phyloP scores from a whole-genome alignment of 2,113 vertebrate genomes.

The Phyllostomus hastatus region DNA sequence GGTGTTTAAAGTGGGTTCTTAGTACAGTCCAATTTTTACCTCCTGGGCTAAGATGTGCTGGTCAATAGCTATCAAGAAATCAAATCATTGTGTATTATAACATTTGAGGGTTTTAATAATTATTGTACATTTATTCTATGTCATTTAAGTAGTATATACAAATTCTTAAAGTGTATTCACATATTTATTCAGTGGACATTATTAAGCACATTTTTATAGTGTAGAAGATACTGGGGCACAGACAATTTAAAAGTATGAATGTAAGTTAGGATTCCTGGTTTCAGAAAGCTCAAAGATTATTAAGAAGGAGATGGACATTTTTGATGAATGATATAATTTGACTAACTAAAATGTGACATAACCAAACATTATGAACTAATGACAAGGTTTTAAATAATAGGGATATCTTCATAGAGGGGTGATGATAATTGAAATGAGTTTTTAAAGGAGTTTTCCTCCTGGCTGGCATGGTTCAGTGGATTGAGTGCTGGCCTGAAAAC shows the following conservation, averaged over 20 bases:
- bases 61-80: not conserved
- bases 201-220: not conserved
- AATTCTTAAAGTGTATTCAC: not conserved
- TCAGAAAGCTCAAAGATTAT: not conserved
- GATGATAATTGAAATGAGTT: not conserved
- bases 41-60: not conserved
- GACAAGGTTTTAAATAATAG: not conserved
- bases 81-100: not conserved
- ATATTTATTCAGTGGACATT: not conserved
- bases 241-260: not conserved
- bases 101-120: not conserved
- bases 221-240: not conserved
- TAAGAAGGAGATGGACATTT: not conserved
- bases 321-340: not conserved
- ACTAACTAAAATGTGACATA: not conserved
- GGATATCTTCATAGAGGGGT: not conserved
- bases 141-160: not conserved
- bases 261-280: not conserved
- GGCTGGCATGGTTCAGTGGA: too few species aligned
- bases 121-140: not conserved
- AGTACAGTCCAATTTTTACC: not conserved
- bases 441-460: not conserved
- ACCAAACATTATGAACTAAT: not conserved
- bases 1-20: constrained; percentile 37
- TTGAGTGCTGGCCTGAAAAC: too few species aligned